These are phyloP conservation scores for Amazona vittata DNA, from an alignment of 2,113 vertebrate species.

Conservation along the genomic window DNA sequence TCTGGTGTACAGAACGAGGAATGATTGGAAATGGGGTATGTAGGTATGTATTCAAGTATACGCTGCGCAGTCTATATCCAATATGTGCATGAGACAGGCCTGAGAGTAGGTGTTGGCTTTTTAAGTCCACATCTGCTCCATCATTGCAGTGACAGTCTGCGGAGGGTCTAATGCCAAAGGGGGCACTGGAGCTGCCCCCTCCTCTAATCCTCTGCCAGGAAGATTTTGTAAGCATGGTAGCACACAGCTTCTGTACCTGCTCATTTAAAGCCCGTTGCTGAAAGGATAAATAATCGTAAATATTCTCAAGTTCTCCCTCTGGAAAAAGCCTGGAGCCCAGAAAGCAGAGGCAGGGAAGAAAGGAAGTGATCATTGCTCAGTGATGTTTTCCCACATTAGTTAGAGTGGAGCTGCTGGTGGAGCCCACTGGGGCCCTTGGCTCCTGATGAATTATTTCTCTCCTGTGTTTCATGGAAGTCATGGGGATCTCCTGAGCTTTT, in stretches of 20 bases:
- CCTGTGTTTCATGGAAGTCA: background rate
- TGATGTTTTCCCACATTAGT: background rate
- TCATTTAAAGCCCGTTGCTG: background rate
- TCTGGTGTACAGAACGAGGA: background rate
- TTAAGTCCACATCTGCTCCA: background rate
- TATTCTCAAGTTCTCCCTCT: background rate
- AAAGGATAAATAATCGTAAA: background rate
- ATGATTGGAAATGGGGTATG: background rate
- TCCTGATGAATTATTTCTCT: background rate
- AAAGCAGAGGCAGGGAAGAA: background rate
- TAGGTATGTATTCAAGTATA: background rate
- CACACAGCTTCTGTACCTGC: background rate
- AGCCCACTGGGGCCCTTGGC: background rate
- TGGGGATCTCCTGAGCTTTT: background rate
- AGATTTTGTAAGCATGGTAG: background rate
- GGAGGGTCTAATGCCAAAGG: background rate
- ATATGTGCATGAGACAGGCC: background rate
- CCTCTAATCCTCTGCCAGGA: background rate
- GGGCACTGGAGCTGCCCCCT: background rate
- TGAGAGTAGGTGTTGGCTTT: background rate
- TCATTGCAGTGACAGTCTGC: background rate
- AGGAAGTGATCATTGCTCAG: background rate
- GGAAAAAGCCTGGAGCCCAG: background rate
- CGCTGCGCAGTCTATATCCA: rapidly evolving
- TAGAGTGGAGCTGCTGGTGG: background rate